Percentiles rank a stretch among this genome's conserved stretches.
These are phyloP conservation scores for Atta colombica DNA, from an alignment of 1,140 invertebrate genomes.

Conservation along the genomic window DNA sequence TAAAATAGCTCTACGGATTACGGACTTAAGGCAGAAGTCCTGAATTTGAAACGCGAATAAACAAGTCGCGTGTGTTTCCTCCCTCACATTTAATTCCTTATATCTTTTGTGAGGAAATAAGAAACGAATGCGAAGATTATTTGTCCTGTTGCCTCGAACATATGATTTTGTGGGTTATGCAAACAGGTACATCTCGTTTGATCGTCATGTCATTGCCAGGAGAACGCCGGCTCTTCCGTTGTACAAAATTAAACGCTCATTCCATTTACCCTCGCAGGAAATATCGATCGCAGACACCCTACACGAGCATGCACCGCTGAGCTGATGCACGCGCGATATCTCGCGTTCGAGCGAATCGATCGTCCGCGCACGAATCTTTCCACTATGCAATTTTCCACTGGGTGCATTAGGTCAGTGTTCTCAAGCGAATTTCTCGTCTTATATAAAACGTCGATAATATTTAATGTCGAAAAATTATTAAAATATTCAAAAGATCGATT, in stretches of 20 bases:
- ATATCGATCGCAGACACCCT: constrained; percentile 54
- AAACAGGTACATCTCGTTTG: constrained; percentile 6
- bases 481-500: background rate
- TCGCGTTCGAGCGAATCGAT: constrained; percentile 12
- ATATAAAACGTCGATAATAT: background rate
- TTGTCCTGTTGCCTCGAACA: background rate
- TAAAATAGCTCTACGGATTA: background rate
- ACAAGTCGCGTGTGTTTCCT: background rate
- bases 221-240: background rate
- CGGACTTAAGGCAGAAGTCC: background rate
- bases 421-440: background rate
- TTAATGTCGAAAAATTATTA: background rate
- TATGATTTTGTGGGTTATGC: background rate
- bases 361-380: constrained; percentile 31
- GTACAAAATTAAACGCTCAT: constrained; percentile 56
- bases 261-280: constrained; percentile 47
- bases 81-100: background rate
- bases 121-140: background rate
- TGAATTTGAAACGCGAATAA: constrained; percentile 7
- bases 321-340: constrained; percentile 16
- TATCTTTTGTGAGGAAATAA: background rate
- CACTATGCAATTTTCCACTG: background rate
- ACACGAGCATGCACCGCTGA: constrained; percentile 5
- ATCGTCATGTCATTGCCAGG: constrained; percentile 10
- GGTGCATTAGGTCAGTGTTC: constrained; percentile 34